A percentile compares a stretch with the other conserved stretches of the same genome.
phyloP scores from a whole-genome alignment of 1,140 invertebrate species.

The Drosophila ercepeae region DNA sequence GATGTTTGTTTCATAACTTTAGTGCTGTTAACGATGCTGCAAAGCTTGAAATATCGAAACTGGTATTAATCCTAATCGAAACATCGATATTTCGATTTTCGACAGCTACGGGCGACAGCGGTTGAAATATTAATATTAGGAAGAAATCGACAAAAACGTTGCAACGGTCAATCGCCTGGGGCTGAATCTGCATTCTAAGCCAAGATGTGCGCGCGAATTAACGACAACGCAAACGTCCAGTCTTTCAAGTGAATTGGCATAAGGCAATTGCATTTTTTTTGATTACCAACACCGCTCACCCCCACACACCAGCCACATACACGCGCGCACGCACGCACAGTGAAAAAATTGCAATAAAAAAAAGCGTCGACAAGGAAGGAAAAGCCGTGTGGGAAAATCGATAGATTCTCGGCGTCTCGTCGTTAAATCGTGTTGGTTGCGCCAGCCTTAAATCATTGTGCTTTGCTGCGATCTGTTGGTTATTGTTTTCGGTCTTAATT shows the following conservation, averaged over 20 bases:
- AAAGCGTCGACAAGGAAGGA: conserved; percentile 12
- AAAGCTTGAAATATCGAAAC: too few species aligned
- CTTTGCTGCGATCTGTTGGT: not conserved
- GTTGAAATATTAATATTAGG: conserved; percentile 6
- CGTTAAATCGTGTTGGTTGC: conserved; percentile 2
- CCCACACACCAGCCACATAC: conserved; percentile 2
- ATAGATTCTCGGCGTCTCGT: conserved; percentile 29
- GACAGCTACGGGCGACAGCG: not conserved
- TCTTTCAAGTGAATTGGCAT: conserved; percentile 22
- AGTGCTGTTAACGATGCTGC: too few species aligned
- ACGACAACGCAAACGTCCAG: conserved; percentile 6
- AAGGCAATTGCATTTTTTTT: conserved; percentile 13
- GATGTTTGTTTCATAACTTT: too few species aligned
- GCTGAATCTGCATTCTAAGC: conserved; percentile 7
- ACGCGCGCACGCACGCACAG: conserved; percentile 17
- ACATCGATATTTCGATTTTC: too few species aligned
- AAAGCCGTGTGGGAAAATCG: conserved; percentile 33
- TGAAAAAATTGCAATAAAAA: conserved; percentile 22
- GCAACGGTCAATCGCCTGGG: conserved; percentile 1
- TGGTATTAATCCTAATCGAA: too few species aligned
- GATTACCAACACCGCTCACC: conserved; percentile 7
- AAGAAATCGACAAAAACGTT: not conserved
- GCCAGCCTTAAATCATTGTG: conserved; percentile 4
- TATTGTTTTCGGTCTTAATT: conserved; percentile 11
- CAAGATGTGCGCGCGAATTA: conserved; percentile 29